Evolutionary conservation across 2,113 vertebrate genomes (phyloP), one percentile per base, ranked within the genome.

Genomic region (Brachyhypopomus gauderio): DNA sequence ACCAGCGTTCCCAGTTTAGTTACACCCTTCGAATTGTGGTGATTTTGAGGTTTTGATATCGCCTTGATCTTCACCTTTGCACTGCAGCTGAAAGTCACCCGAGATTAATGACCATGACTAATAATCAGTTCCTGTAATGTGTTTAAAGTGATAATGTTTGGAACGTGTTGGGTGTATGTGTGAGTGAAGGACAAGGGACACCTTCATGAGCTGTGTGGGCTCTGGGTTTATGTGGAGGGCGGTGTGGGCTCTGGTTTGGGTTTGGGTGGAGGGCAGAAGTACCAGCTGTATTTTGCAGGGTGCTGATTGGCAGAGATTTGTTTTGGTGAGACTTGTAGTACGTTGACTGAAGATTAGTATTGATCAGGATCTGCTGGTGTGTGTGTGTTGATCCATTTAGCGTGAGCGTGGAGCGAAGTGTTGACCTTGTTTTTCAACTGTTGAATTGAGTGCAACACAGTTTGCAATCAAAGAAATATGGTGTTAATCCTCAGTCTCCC

Each of bases 381-480:
- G 66, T 12, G 16, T 38, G 30, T 38, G 5, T 17, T 52, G 12
- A 30, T 64, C 3, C 27, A 11, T 64, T 27, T 27, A 30, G 23
- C 19, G 3, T 38, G 66, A 9, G 30, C 5, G 63, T 20, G 30
- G 23, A 17, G 23, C 16, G 64, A 7, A 3, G 41, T 9, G 75
- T 64, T 64, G 59, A 64, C 60, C 60, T 64, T 64, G 56, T 38
- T 59, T 56, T 38, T 75, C 5, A 74, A 6, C 16, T 41, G 56
- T 72, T 23, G 45, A 55, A 41, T 75, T 75, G 48, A 48, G 38
- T 9, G n/a, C 38, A 25, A 14, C 45, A 38, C 34, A 74, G 55
- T 30, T 56, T 27, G 48, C 23, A 72, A 72, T 14, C 23, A 27
- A 45, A 27, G 70, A 72, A 27, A 73, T 45, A n/a, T 73, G 71